Conservation (phyloP, 2,797 vertebrate species). For the Halcyon chelicuti region DNA sequence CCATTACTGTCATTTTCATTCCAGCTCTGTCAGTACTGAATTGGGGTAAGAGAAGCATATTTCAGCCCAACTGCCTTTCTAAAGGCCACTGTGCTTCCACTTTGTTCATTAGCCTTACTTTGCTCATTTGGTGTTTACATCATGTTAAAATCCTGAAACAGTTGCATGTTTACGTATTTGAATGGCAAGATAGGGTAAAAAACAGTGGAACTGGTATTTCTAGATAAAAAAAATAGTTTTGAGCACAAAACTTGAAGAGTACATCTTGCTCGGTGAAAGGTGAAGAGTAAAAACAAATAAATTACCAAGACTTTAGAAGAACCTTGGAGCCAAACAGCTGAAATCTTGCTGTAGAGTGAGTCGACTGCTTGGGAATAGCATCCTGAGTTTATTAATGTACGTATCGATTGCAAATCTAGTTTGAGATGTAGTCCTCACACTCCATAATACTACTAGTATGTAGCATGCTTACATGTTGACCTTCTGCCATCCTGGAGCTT, state of each 20-base stretch:
- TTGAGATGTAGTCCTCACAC: background rate
- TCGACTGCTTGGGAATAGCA: background rate
- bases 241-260: background rate
- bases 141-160: background rate
- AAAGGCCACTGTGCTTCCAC: background rate
- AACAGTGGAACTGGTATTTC: background rate
- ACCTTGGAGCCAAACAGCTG: background rate
- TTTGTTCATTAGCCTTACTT: background rate
- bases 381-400: background rate
- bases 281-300: background rate
- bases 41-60: background rate
- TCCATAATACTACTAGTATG: rapidly evolving
- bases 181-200: background rate
- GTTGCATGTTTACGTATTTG: background rate
- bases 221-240: background rate
- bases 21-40: background rate
- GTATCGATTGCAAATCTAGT: background rate
- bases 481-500: background rate
- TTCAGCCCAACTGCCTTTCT: background rate
- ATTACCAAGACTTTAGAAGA: background rate
- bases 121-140: background rate
- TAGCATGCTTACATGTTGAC: too few species aligned
- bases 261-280: background rate
- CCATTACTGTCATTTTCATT: background rate
- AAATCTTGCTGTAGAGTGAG: background rate